Percentiles rank a stretch among this genome's conserved stretches.
phyloP scores from a whole-genome alignment of 2,888 invertebrate species.

The Dryocosmus kuriphilus region DNA sequence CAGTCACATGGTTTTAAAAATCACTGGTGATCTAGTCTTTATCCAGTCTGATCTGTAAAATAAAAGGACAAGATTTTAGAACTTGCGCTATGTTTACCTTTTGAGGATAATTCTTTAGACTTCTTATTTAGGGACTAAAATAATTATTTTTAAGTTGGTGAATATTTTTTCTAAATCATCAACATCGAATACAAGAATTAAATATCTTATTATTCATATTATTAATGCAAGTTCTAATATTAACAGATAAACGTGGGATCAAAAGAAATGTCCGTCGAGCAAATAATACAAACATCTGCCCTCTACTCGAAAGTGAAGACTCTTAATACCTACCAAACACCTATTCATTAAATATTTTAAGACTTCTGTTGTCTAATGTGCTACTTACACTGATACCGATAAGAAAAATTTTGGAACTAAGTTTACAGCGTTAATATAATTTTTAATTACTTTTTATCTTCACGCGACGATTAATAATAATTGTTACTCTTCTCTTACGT shows the following conservation, averaged over 20 bases:
- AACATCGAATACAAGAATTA: not conserved
- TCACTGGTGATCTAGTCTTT: too few relatives aligned
- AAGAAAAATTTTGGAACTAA: too few relatives aligned
- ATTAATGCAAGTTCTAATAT: not conserved
- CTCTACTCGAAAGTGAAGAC: not conserved
- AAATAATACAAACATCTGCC: not conserved
- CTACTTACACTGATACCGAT: not conserved
- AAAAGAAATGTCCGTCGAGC: not conserved
- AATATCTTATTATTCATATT: not conserved
- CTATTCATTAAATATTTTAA: not conserved
- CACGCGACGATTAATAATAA: too few relatives aligned
- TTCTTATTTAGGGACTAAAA: not conserved
- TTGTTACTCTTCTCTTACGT: too few relatives aligned
- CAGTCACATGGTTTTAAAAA: not conserved
- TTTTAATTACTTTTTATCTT: too few relatives aligned
- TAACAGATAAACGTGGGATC: not conserved
- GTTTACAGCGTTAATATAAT: too few relatives aligned
- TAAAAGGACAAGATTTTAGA: not conserved
- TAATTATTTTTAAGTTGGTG: too few relatives aligned
- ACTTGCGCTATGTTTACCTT: not conserved
- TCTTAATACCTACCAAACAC: not conserved
- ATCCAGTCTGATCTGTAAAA: constrained; percentile 3
- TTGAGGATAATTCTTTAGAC: not conserved
- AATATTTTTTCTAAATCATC: too few relatives aligned
- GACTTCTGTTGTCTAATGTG: not conserved